Percentiles rank a stretch among this genome's conserved stretches.
phyloP scores from a whole-genome alignment of 2,797 vertebrate species.

The Arvicola amphibius region DNA sequence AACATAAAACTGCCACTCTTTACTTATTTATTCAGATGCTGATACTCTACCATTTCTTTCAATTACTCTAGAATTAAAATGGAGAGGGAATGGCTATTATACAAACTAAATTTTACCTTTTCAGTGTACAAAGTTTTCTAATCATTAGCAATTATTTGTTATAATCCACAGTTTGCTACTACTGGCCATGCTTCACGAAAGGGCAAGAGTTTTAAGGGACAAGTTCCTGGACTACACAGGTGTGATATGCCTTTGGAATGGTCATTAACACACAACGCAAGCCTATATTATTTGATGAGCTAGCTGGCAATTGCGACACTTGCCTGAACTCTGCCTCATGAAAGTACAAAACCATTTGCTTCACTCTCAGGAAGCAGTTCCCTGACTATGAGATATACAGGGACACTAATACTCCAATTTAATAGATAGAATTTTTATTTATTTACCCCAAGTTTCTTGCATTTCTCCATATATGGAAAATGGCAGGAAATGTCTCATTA shows the following conservation, averaged over 20 bases:
- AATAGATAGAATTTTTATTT: not conserved
- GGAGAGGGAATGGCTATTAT: not conserved
- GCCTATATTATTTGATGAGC: not conserved
- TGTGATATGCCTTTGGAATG: not conserved
- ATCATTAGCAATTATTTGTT: constrained; percentile 26
- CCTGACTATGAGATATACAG: not conserved
- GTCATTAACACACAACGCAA: not conserved
- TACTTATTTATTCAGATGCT: constrained; percentile 23
- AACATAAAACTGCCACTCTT: constrained; percentile 37
- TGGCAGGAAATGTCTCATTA: not conserved
- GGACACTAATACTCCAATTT: not conserved
- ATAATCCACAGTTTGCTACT: constrained; percentile 33
- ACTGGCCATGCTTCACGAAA: constrained; percentile 1
- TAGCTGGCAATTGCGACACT: not conserved
- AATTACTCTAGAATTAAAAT: constrained; percentile 62
- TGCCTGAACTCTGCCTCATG: not conserved
- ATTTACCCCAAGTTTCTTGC: not conserved
- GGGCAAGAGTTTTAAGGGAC: constrained; percentile 18
- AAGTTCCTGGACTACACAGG: not conserved
- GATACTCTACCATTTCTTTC: constrained; percentile 23
- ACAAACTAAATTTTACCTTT: constrained; percentile 48
- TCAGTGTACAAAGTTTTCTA: constrained; percentile 27
- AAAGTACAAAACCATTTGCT: not conserved
- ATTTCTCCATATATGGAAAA: constrained; percentile 45
- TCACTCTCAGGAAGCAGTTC: not conserved